Evolutionary conservation across 2,888 invertebrate genomes (phyloP).

Genomic region (Drepana falcataria): DNA sequence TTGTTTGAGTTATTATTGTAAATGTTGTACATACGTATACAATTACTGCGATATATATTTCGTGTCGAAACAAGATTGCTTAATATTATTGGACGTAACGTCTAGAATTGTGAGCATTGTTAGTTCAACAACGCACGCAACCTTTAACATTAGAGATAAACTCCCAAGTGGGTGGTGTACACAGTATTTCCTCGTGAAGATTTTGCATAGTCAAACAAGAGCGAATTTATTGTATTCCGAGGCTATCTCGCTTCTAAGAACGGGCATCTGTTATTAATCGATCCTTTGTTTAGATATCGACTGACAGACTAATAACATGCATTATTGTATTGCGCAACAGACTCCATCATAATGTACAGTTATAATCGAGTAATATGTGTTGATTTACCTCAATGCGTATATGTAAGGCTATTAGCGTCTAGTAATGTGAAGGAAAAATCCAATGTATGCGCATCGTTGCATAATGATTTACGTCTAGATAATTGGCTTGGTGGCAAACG

Average conservation of each 20-base stretch:
- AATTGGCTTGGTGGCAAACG: too few species aligned
- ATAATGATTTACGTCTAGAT: too few species aligned
- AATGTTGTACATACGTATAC: too few species aligned
- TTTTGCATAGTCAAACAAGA: conserved; percentile 3
- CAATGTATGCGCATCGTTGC: too few species aligned
- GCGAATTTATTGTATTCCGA: background rate
- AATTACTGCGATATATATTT: too few species aligned
- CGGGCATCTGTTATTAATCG: conserved; percentile 13
- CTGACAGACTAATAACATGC: conserved; percentile 26
- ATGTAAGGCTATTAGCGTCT: too few species aligned
- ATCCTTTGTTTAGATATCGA: conserved; percentile 16
- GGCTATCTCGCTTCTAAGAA: background rate
- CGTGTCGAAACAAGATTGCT: too few species aligned
- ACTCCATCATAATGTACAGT: background rate
- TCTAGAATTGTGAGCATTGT: background rate
- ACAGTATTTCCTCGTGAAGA: conserved; percentile 2
- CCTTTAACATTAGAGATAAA: background rate
- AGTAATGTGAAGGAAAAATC: too few species aligned
- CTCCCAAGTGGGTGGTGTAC: background rate
- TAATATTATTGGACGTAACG: background rate
- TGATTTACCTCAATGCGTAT: too few species aligned
- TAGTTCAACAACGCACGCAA: background rate
- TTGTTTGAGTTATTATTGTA: too few species aligned
- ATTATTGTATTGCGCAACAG: conserved; percentile 24
- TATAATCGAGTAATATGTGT: background rate